A percentile compares a stretch with the other conserved stretches of the same genome.
Conservation (phyloP, 2,113 vertebrate genomes). For the Aleadryas rufinucha region DNA sequence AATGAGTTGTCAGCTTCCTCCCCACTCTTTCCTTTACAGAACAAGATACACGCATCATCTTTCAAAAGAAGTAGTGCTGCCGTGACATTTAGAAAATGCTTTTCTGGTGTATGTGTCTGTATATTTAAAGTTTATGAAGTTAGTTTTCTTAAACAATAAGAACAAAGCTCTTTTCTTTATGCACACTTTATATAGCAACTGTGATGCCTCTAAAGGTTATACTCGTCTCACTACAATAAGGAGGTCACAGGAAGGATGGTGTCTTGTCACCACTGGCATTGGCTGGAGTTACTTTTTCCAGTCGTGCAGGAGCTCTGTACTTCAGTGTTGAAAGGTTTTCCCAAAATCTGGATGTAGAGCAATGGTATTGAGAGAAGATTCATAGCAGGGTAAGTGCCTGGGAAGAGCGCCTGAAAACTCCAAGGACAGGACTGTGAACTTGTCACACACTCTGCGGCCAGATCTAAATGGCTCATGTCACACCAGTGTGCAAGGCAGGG, state of each 20-base stretch:
- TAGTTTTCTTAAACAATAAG: background rate
- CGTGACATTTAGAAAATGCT: background rate
- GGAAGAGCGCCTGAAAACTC: background rate
- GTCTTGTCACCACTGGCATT: background rate
- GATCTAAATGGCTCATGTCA: background rate
- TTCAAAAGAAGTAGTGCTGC: background rate
- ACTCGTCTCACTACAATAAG: background rate
- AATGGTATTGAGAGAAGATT: background rate
- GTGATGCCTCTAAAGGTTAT: background rate
- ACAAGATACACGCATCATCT: background rate
- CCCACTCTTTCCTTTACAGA: background rate
- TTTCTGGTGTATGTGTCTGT: background rate
- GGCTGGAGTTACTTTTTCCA: background rate
- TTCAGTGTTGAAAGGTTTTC: background rate
- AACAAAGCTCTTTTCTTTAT: background rate
- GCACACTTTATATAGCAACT: background rate
- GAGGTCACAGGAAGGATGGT: background rate
- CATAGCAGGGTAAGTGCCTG: background rate
- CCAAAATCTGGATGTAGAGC: background rate
- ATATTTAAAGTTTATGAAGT: background rate
- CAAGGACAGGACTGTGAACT: background rate
- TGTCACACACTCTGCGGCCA: background rate
- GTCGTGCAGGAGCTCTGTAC: background rate
- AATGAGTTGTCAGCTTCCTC: slow-evolving; percentile 24
- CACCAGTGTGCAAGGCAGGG: background rate